phyloP scores from a whole-genome alignment of 2,113 vertebrate genomes.

The Bettongia penicillata region DNA sequence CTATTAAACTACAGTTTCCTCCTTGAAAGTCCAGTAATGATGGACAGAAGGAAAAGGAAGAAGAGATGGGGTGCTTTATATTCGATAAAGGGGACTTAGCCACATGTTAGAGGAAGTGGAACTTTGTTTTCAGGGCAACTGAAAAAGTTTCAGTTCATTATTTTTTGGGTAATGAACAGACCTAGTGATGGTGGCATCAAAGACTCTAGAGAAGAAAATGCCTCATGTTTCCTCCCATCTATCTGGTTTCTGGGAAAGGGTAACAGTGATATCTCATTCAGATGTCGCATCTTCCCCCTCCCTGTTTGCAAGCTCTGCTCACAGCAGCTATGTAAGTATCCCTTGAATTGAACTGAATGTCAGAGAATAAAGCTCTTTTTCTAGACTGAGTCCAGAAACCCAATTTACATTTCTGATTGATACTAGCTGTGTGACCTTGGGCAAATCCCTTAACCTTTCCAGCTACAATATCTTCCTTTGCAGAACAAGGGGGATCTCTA shows the following conservation, averaged over 20 bases:
- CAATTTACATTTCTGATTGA: not conserved
- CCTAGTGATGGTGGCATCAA: not conserved
- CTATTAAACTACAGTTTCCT: not conserved
- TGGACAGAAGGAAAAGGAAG: accelerated
- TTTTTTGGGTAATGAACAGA: not conserved
- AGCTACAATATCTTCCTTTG: not conserved
- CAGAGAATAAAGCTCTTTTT: not conserved
- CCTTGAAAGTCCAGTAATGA: accelerated
- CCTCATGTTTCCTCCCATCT: not conserved
- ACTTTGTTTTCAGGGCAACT: not conserved
- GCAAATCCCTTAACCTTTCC: not conserved
- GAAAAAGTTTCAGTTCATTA: not conserved
- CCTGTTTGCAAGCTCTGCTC: not conserved
- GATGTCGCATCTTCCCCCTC: not conserved
- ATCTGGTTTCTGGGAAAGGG: not conserved
- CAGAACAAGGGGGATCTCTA: not conserved
- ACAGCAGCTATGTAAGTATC: not conserved
- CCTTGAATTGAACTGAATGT: not conserved
- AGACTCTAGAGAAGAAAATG: not conserved
- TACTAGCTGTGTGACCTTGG: not conserved
- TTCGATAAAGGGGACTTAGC: not conserved
- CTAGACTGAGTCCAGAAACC: not conserved
- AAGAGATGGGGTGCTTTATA: not conserved
- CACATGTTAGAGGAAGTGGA: not conserved
- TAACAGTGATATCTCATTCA: not conserved